Evolutionary conservation across 2,113 vertebrate genomes (phyloP).

Genomic region (Ophthalmolycus amberensis): DNA sequence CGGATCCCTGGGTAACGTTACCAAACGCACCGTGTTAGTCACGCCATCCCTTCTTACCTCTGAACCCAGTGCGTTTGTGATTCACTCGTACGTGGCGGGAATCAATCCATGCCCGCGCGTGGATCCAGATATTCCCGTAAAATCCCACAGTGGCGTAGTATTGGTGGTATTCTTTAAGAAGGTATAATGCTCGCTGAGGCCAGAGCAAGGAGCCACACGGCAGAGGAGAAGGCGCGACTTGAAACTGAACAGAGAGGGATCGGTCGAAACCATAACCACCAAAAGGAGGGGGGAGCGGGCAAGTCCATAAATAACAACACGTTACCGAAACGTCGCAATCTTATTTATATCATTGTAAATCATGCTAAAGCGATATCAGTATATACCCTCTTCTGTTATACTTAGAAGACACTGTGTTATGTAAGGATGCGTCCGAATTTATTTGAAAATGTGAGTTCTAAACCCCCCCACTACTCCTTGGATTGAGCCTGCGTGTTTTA

Average conservation of each 20-base stretch:
- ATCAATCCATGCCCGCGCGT: constrained; percentile 40
- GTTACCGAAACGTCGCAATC: rapidly evolving
- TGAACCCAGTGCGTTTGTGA: constrained; percentile 29
- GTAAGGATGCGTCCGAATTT: rapidly evolving
- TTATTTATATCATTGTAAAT: rapidly evolving
- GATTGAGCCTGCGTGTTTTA: constrained; percentile 51
- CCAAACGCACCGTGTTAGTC: constrained; percentile 45
- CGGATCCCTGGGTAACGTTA: constrained; percentile 51
- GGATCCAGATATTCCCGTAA: background rate
- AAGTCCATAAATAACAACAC: background rate
- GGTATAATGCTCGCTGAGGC: background rate
- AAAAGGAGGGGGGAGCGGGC: constrained; percentile 33
- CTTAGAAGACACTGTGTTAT: background rate
- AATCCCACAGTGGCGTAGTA: background rate
- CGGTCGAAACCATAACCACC: constrained; percentile 49
- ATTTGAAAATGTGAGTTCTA: rapidly evolving
- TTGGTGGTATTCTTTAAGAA: background rate
- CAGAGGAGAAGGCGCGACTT: constrained; percentile 76
- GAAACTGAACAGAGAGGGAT: constrained; percentile 79
- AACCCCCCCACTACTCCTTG: background rate
- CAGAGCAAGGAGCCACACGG: constrained; percentile 31
- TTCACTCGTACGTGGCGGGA: background rate
- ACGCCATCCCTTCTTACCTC: constrained; percentile 55
- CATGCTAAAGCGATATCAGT: rapidly evolving
- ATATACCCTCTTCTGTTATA: background rate